A percentile compares a stretch with the other conserved stretches of the same genome.
Evolutionary conservation across 2,113 vertebrate species (phyloP).

Genomic region (Sphaerodactylus townsendi): DNA sequence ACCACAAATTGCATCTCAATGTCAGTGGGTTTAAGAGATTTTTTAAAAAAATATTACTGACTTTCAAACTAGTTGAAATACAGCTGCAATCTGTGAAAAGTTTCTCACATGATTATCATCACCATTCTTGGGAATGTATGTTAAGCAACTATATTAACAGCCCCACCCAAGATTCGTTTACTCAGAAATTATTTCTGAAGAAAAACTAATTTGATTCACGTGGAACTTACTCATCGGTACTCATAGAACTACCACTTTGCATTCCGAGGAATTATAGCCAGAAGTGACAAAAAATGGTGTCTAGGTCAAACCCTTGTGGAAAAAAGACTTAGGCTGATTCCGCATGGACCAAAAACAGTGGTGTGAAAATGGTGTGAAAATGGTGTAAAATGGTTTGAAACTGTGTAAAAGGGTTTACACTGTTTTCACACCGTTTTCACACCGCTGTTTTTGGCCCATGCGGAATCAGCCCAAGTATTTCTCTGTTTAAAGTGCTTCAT

Average conservation of each 20-base stretch:
- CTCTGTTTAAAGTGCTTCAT: too few species aligned
- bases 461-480: too few species aligned
- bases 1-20: slow-evolving; percentile 82
- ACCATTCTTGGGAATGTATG: slow-evolving; percentile 51
- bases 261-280: neutral
- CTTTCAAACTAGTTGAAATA: slow-evolving; percentile 80
- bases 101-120: slow-evolving; percentile 66
- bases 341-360: too few species aligned
- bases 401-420: too few species aligned
- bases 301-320: neutral
- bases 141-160: slow-evolving; percentile 44
- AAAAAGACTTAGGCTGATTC: too few species aligned
- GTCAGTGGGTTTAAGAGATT: slow-evolving; percentile 62
- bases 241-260: neutral
- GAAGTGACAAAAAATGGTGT: neutral
- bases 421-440: too few species aligned
- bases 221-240: neutral
- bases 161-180: neutral
- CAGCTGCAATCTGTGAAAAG: slow-evolving; percentile 64
- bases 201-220: neutral
- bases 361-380: too few species aligned
- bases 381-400: too few species aligned
- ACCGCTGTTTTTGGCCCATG: too few species aligned
- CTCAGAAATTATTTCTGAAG: neutral
- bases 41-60: slow-evolving; percentile 72